Evolutionary conservation across 2,797 vertebrate genomes (phyloP), one percentile per base, ranked within the genome.

Genomic region (Gephyroberyx darwinii): DNA sequence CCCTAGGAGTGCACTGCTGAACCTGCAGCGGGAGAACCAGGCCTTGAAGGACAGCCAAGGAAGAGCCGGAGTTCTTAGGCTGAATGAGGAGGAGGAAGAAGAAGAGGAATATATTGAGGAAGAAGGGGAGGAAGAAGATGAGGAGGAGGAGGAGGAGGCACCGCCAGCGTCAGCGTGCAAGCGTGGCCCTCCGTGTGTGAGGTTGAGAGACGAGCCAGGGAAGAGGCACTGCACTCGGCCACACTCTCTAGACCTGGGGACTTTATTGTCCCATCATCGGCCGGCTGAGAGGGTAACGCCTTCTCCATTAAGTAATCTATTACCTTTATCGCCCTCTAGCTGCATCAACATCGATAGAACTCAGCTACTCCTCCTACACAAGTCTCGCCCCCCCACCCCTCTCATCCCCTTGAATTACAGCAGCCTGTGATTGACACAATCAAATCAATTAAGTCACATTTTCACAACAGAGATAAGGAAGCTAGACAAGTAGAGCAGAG

Each of bases 21-120:
- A 91, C 83, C 86, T 96, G 71, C 95, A 90, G 87, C 90, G 92
- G 74, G 95, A 96, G 88, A 96, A 95, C 0, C 91, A 89, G 0
- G 90, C 93, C 78, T 86, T 95, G 79, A 95, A 56, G 74, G 87
- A 87, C 50, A 78, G 43, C 56, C 76, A 41, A 43, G 74, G 56
- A 10, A 60, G 4, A 69, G 66, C 66, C 89, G 76, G 86, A 65
- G 92, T 26, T 65, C 73, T 71, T 0, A 78, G 51, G 10, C 37
- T n/a, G 26, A 56, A 80, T 5, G 78, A 83, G 14, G 70, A 85
- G 70, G 81, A 93, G 59, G 80, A 84, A 9, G 91, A 92, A 0
- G 90, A 92, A 4, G 88, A 78, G 30, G 80, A 78, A 8, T 57
- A 65, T 0, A 78, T 64, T 0, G 74, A 60, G n/a, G 74, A 73